Evolutionary conservation across 2,113 vertebrate species (phyloP).

Genomic region (Sarotherodon lohbergeri): DNA sequence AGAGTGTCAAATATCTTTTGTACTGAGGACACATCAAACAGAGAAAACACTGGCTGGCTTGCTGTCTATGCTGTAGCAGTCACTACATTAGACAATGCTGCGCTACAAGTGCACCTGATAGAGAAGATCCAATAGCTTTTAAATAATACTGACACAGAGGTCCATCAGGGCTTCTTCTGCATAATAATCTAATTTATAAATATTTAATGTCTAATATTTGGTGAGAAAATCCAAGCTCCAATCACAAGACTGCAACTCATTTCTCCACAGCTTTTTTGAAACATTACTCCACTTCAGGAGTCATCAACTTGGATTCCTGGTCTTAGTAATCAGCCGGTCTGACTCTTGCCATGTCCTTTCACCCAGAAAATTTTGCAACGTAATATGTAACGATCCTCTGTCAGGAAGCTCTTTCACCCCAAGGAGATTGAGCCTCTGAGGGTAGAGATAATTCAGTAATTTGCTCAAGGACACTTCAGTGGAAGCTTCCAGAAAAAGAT

Average conservation of each 20-base stretch:
- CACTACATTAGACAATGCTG: not conserved
- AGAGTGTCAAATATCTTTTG: slow-evolving; percentile 26
- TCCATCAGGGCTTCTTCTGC: not conserved
- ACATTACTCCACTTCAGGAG: not conserved
- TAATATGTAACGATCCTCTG: not conserved
- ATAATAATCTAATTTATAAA: not conserved
- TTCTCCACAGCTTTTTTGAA: not conserved
- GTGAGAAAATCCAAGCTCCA: not conserved
- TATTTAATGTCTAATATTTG: not conserved
- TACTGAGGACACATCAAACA: not conserved
- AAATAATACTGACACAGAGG: not conserved
- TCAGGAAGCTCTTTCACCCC: not conserved
- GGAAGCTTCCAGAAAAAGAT: not conserved
- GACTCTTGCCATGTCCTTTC: slow-evolving; percentile 1
- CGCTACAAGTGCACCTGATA: slow-evolving; percentile 4
- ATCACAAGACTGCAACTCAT: not conserved
- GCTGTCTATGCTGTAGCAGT: not conserved
- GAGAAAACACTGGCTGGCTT: not conserved
- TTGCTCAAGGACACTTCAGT: slow-evolving; percentile 17
- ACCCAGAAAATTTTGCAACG: not conserved
- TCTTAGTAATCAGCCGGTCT: not conserved
- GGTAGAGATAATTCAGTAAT: not conserved
- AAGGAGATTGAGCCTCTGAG: not conserved
- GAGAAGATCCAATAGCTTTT: not conserved
- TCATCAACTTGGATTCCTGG: not conserved